Evolutionary conservation across 2,113 vertebrate species (phyloP).

Genomic region (Zapus hudsonius): DNA sequence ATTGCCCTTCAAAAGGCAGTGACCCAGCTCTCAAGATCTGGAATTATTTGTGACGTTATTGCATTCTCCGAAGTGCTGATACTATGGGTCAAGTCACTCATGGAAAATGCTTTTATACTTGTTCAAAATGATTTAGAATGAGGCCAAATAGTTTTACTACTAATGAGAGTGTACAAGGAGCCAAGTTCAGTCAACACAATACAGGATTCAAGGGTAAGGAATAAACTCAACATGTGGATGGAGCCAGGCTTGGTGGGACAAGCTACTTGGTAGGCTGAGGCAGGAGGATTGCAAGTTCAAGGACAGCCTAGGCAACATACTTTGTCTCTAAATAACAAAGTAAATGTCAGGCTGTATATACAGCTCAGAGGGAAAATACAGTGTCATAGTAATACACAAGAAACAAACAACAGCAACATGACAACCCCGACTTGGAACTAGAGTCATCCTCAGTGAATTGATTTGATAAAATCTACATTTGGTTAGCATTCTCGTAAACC

Average conservation of each 20-base stretch:
- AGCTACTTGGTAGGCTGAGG: neutral
- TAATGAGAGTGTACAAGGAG: neutral
- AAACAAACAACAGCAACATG: neutral
- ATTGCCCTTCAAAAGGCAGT: slow-evolving; percentile 51
- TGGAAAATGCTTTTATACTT: slow-evolving; percentile 38
- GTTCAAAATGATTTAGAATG: slow-evolving; percentile 52
- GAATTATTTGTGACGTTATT: neutral
- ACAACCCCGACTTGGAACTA: neutral
- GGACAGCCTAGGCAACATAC: neutral
- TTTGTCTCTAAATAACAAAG: neutral
- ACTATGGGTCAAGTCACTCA: neutral
- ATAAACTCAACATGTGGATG: neutral
- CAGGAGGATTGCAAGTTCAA: neutral
- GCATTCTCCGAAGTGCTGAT: slow-evolving; percentile 43
- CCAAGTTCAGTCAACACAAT: neutral
- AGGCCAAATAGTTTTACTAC: neutral
- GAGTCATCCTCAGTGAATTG: neutral
- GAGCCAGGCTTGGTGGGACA: neutral
- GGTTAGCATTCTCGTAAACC: neutral
- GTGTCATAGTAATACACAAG: neutral
- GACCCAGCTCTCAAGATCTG: slow-evolving; percentile 34
- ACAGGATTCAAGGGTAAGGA: neutral
- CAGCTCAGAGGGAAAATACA: neutral
- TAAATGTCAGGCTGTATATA: neutral
- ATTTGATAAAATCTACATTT: neutral